A percentile compares a stretch with the other conserved stretches of the same genome.
phyloP scores from a whole-genome alignment of 2,888 invertebrate genomes.

The Magallana nippona region DNA sequence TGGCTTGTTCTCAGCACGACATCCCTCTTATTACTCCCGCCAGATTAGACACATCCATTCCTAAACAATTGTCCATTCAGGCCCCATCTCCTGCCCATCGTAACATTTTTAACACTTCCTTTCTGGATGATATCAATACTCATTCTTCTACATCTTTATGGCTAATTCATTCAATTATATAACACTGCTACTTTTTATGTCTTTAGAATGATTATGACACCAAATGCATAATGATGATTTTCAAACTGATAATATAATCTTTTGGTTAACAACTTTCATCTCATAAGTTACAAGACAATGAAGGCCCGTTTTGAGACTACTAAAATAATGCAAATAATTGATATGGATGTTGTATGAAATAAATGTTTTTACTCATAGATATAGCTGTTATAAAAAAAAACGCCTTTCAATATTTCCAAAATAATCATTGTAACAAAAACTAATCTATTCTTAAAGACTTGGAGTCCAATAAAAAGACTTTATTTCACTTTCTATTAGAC shows the following conservation, averaged over 20 bases:
- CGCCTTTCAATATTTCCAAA: too few species aligned
- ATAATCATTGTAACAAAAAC: too few species aligned
- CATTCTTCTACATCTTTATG: background rate
- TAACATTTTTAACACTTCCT: conserved; percentile 28
- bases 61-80: background rate
- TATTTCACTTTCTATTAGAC: background rate
- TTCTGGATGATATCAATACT: background rate
- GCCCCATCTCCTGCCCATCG: background rate
- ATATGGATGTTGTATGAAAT: too few species aligned
- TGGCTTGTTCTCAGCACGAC: conserved; percentile 28
- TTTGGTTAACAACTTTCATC: background rate
- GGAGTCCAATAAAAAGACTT: background rate
- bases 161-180: conserved; percentile 2
- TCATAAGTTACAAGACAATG: background rate
- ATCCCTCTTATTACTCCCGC: background rate
- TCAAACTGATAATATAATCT: background rate
- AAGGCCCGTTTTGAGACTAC: too few species aligned
- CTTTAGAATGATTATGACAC: background rate
- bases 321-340: too few species aligned
- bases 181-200: background rate
- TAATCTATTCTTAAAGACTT: too few species aligned
- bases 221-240: background rate
- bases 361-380: too few species aligned
- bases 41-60: conserved; percentile 18
- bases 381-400: too few species aligned